Percentiles rank a stretch among this genome's conserved stretches.
Conservation (phyloP, 1,140 invertebrate species). For the Drosophila repletoides region DNA sequence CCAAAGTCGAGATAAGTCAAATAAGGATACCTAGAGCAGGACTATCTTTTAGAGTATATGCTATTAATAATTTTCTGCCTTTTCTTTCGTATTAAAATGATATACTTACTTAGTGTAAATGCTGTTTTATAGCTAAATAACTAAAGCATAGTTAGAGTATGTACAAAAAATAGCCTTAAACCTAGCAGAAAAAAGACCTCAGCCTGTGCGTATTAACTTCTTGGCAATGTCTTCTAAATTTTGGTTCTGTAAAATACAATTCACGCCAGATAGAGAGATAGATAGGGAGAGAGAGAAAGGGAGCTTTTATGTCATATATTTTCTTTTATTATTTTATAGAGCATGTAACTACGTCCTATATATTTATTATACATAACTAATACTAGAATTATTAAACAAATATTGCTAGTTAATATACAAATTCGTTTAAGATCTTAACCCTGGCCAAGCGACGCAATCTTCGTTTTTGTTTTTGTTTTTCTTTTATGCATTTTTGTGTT, state of each 20-base stretch:
- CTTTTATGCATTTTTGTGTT: conserved; percentile 3
- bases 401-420: conserved; percentile 81
- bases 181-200: conserved; percentile 14
- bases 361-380: conserved; percentile 29
- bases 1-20: neutral
- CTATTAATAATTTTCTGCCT: neutral
- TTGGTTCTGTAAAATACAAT: conserved; percentile 49
- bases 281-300: too few species aligned
- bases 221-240: conserved; percentile 32
- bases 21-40: conserved; percentile 2
- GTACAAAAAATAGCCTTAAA: conserved; percentile 27
- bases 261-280: conserved; percentile 6
- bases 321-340: conserved; percentile 10
- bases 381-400: conserved; percentile 75
- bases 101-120: conserved; percentile 4
- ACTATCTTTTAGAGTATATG: neutral
- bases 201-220: conserved; percentile 3
- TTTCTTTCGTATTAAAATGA: neutral
- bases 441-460: conserved; percentile 58
- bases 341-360: conserved; percentile 20
- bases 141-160: conserved; percentile 32
- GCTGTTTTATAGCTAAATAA: conserved; percentile 4
- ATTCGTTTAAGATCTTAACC: conserved; percentile 77
- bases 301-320: too few species aligned
- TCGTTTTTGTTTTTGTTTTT: neutral